Base-by-base conservation (phyloP, 2,113 vertebrate genomes). In the Phalacrocorax brasilianus region DNA sequence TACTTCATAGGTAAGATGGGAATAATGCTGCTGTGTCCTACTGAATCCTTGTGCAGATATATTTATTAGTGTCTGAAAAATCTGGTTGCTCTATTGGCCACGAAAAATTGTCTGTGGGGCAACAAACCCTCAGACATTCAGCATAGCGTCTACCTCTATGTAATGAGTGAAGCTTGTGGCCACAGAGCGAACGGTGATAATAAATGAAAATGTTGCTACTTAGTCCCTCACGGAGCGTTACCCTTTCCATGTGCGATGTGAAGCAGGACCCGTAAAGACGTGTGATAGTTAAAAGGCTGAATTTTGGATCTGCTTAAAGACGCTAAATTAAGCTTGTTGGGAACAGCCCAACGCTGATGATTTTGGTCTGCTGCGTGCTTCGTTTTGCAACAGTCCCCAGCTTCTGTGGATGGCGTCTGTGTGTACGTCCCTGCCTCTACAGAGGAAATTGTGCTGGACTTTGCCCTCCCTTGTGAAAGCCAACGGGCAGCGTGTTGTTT, bases 11-110 rank as follows among this genome's bases (percentile, higher is more conserved):
- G 55, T 70, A 14, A 47, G 72, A 2, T 9, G 28, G 35, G 73
- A 4, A 32, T 62, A 52, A 24, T 24, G 32, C 24, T 67, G 70
- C 58, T 0, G 0, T 16, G 53, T 38, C 40, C 53, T 38, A 0
- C 70, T 17, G 58, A 52, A 21, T 49, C 1, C 0, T 10, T 71
- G 63, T 53, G 65, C 14, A 40, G 68, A 33, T 72, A 17, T 1
- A 50, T 45, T 76, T 83, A 6, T 26, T 4, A 61, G 76, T 26
- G 84, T 26, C 67, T 76, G 75, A 79, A 55, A 89, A 86, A 42
- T 17, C 72, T 93, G 53, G 13, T 7, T 91, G 75, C 44, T 94
- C 52, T 83, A 3, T 58, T 79, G 72, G 79, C 50, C 52, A 4
- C 91, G 71, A 91, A 75, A 66, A 94, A 21, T 8, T 47, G 35